These are phyloP conservation scores for Scomber colias DNA, from an alignment of 2,113 vertebrate genomes.

Conservation along the genomic window DNA sequence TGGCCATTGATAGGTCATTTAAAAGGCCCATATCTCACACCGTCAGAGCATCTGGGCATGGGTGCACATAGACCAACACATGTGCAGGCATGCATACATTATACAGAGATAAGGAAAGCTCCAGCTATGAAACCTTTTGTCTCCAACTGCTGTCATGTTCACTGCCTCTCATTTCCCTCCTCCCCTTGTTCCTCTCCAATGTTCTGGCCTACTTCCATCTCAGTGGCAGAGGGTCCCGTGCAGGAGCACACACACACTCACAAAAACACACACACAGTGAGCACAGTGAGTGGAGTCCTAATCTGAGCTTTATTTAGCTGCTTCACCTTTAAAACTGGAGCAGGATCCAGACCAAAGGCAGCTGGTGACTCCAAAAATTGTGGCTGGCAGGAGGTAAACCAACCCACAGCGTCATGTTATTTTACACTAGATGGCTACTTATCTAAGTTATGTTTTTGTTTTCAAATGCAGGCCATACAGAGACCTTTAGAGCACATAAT, in stretches of 20 bases:
- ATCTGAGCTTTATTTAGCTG: slow-evolving; percentile 75
- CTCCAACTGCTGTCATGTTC: slow-evolving; percentile 32
- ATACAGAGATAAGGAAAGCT: slow-evolving; percentile 12
- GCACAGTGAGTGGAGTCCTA: slow-evolving; percentile 53
- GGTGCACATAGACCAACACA: not conserved
- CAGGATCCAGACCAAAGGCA: slow-evolving; percentile 25
- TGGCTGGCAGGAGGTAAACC: too few species aligned
- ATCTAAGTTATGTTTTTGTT: too few species aligned
- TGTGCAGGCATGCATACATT: not conserved
- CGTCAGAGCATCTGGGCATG: slow-evolving; percentile 3
- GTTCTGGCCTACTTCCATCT: slow-evolving; percentile 74
- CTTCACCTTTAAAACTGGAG: slow-evolving; percentile 81
- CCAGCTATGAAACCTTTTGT: slow-evolving; percentile 22
- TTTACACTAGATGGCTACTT: too few species aligned
- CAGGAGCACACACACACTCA: slow-evolving; percentile 1
- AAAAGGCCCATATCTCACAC: not conserved
- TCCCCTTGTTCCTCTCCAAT: slow-evolving; percentile 31
- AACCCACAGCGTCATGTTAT: too few species aligned
- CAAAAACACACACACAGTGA: slow-evolving; percentile 27
- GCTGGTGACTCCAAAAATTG: too few species aligned
- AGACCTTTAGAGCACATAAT: too few species aligned
- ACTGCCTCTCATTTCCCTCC: slow-evolving; percentile 26
- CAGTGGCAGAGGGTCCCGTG: slow-evolving; percentile 51
- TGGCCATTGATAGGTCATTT: slow-evolving; percentile 40
- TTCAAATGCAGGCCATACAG: too few species aligned